Percentiles rank a stretch among this genome's conserved stretches.
phyloP scores from a whole-genome alignment of 2,888 invertebrate species.

The Exephanes ischioxanthus region DNA sequence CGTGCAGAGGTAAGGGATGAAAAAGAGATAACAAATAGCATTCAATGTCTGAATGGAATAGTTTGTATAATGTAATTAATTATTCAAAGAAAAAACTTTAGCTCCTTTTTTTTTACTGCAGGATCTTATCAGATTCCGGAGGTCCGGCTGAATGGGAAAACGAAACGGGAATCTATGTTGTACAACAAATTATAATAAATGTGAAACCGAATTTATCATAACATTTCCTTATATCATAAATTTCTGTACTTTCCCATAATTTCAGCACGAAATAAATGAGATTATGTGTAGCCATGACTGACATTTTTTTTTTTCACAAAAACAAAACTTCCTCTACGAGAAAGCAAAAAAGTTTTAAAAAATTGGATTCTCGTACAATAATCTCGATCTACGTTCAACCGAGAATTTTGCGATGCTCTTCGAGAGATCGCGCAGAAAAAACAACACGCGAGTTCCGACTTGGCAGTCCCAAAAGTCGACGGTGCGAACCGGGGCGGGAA shows the following conservation, averaged over 20 bases:
- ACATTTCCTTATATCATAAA: not conserved
- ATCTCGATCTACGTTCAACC: too few relatives aligned
- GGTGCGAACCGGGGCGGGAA: slow-evolving; percentile 7
- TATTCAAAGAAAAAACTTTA: not conserved
- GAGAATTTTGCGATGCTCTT: too few relatives aligned
- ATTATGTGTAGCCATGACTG: not conserved
- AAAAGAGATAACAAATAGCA: not conserved
- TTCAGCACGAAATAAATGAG: not conserved
- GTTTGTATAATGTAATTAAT: not conserved
- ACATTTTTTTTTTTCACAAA: not conserved
- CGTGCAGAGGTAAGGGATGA: not conserved
- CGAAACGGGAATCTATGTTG: not conserved
- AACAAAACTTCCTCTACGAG: not conserved
- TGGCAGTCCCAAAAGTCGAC: slow-evolving; percentile 1
- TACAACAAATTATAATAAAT: not conserved
- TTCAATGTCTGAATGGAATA: not conserved
- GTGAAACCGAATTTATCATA: not conserved
- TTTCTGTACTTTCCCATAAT: not conserved
- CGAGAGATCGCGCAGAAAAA: not conserved
- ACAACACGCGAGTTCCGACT: not conserved
- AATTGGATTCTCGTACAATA: too few relatives aligned
- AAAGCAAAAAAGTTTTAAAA: not conserved
- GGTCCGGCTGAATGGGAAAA: not conserved
- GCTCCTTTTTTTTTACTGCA: not conserved
- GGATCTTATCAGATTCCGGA: not conserved